Evolutionary conservation across 2,888 invertebrate genomes (phyloP), one percentile per base, ranked within the genome.

Genomic region (Dicyrtomina minuta): DNA sequence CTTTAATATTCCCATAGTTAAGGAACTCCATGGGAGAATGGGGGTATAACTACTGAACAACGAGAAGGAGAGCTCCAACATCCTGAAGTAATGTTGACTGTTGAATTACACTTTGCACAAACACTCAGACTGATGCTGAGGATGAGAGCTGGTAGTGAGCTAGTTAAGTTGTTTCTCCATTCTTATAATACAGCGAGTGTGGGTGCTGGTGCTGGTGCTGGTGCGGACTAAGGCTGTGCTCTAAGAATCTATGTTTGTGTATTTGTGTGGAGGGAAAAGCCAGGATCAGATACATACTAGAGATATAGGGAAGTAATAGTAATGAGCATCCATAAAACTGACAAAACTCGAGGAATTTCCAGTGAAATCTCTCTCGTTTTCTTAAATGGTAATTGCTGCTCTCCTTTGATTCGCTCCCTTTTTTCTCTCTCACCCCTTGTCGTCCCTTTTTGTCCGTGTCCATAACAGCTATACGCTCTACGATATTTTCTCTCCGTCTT

Each of bases 351-450:
- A 22, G 44, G 53, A 4, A 61, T 44, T 59, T 22, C 43, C 43
- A 33, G 33, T 20, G 61, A 61, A 61, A 61, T 61, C 61, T 61
- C 61, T 61, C 61, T 44, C 61, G 46, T 61, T 61, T 61, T 44
- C 43, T 41, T 61, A 61, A 61, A 61, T 61, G 61, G 61, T 61
- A 61, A 61, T 61, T 61, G 61, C 43, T 8, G 27, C 61, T 61
- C 44, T 39, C 17, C 39, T 20, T 46, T 46, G n/a, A 46, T 46
- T 3, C 20, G n/a, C 46, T 46, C 56, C 33, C 15, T 13, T 56
- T 56, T 13, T 13, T 13, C n/a, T 26, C 4, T 26, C 27, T 6
- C 24, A 13, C 33, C 46, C 46, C 10, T 46, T 46, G 5, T 46
- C 46, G 3, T 20, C 46, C 3, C 20, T 46, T 20, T 20, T n/a